phyloP scores from a whole-genome alignment of 1,140 invertebrate genomes.

The Lucilia sericata region DNA sequence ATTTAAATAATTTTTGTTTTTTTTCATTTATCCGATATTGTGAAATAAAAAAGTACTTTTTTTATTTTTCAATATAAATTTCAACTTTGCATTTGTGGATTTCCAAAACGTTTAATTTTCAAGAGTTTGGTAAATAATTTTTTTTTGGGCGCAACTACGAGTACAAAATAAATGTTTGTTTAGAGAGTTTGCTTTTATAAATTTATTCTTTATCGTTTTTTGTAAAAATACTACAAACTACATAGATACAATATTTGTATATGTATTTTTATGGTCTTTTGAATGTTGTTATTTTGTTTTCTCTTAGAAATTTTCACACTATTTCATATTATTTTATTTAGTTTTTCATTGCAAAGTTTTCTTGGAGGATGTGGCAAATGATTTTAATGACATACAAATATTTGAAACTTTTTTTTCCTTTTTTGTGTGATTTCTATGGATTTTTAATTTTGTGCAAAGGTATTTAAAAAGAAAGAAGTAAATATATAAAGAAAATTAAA shows the following conservation, averaged over 20 bases:
- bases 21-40: too few relatives aligned
- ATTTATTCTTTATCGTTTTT: background rate
- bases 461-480: too few relatives aligned
- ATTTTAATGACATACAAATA: background rate
- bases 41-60: too few relatives aligned
- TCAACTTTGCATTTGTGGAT: too few relatives aligned
- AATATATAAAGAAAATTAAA: too few relatives aligned
- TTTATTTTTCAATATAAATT: too few relatives aligned
- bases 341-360: background rate
- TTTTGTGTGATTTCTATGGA: too few relatives aligned
- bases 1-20: too few relatives aligned
- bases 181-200: constrained; percentile 1
- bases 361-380: background rate
- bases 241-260: too few relatives aligned
- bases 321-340: background rate
- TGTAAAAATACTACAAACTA: background rate
- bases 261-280: background rate
- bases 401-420: background rate
- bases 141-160: background rate
- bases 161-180: background rate
- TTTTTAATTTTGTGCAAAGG: background rate
- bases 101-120: background rate
- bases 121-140: background rate
- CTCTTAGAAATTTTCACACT: background rate
- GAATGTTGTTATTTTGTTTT: background rate